Conservation (phyloP, 2,113 vertebrate genomes). For the Otus sunia region DNA sequence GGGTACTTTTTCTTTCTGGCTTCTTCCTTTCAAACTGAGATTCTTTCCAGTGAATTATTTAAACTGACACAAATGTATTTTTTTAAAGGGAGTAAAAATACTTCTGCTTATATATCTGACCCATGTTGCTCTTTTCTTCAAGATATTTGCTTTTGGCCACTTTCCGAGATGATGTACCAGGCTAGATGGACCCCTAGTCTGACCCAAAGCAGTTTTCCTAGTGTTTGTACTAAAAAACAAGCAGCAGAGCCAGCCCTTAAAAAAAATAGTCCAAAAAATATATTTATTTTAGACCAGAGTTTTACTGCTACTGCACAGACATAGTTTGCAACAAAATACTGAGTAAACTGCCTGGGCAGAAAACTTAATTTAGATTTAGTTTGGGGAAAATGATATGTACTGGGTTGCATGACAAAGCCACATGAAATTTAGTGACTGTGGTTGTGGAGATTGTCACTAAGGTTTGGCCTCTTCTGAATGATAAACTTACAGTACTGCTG, state of each 20-base stretch:
- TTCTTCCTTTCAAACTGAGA: neutral
- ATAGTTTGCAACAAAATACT: neutral
- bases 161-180: neutral
- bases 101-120: neutral
- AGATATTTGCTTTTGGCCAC: neutral
- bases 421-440: rapidly evolving
- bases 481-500: neutral
- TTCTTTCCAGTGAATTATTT: neutral
- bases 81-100: conserved; percentile 3
- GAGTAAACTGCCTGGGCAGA: neutral
- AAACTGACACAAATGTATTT: neutral
- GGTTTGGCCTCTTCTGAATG: neutral
- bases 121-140: neutral
- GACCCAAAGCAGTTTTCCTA: neutral
- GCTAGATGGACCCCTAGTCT: neutral
- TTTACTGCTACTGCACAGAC: neutral
- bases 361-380: neutral
- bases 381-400: neutral
- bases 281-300: neutral
- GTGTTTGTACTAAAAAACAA: neutral
- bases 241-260: neutral
- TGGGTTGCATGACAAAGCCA: neutral
- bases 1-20: neutral
- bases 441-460: neutral
- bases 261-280: neutral